These are phyloP conservation scores for Galagoides demidoff DNA, from an alignment of 2,797 vertebrate species.

Conservation along the genomic window DNA sequence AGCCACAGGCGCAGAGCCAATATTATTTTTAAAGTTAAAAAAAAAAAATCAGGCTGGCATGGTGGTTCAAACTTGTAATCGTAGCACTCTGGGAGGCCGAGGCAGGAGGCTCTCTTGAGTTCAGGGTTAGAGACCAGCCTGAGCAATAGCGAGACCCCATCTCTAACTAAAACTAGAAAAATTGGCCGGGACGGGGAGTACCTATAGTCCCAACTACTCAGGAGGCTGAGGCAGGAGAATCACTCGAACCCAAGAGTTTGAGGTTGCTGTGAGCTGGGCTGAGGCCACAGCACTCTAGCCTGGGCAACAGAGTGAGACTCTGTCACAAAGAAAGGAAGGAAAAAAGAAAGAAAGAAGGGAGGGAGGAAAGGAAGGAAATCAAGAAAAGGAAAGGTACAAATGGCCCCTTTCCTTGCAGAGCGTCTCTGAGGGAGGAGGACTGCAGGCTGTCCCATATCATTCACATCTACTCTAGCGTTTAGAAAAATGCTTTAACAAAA, in stretches of 20 bases:
- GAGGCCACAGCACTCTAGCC: not conserved
- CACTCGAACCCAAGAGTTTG: no score
- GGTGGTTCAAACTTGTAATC: no score
- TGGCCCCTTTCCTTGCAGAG: not conserved
- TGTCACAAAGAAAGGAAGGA: not conserved
- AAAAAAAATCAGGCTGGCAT: not conserved
- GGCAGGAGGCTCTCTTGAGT: not conserved
- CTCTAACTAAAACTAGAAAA: no score
- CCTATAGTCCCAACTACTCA: no score
- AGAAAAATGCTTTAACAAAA: conserved; percentile 16
- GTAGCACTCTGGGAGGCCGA: not conserved
- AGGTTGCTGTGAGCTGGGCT: no score
- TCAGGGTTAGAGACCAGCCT: not conserved
- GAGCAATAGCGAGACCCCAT: not conserved
- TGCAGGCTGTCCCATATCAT: not conserved
- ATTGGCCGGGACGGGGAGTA: no score
- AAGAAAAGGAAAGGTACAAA: not conserved
- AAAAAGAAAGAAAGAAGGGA: not conserved
- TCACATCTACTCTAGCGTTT: not conserved
- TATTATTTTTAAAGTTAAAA: not conserved
- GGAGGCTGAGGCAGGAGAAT: no score
- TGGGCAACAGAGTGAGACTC: not conserved
- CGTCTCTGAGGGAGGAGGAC: not conserved
- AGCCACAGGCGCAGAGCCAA: no score
- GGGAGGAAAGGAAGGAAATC: no score